These are phyloP conservation scores for Euglossa dilemma DNA, from an alignment of 1,140 invertebrate genomes.

Conservation along the genomic window DNA sequence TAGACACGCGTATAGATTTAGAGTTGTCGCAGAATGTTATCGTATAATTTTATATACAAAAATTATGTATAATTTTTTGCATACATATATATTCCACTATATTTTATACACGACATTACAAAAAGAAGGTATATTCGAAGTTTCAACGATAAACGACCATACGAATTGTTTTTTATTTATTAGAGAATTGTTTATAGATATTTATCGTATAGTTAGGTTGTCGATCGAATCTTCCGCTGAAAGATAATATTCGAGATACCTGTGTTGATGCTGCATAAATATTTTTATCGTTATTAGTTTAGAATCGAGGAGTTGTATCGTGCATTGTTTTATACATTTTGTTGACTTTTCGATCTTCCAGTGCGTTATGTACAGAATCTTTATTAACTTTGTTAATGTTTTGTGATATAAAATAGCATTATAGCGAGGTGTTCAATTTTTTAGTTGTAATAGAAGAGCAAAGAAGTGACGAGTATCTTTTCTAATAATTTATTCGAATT, in stretches of 20 bases:
- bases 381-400: background rate
- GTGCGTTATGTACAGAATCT: background rate
- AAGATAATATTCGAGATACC: background rate
- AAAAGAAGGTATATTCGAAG: background rate
- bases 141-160: background rate
- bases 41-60: background rate
- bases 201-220: background rate
- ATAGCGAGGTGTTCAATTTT: background rate
- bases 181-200: background rate
- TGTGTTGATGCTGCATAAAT: background rate
- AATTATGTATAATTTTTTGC: conserved; percentile 7
- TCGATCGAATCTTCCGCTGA: conserved; percentile 4
- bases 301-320: too few species aligned
- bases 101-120: conserved; percentile 18
- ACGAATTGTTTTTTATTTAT: background rate
- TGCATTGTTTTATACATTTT: background rate
- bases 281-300: conserved; percentile 13
- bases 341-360: background rate
- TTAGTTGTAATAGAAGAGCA: background rate
- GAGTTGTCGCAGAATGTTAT: conserved; percentile 16
- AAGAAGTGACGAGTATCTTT: background rate
- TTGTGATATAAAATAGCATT: background rate
- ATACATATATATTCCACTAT: conserved; percentile 17
- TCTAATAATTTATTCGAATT: background rate
- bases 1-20: conserved; percentile 14